These are phyloP conservation scores for Chesias legatella DNA, from an alignment of 2,888 invertebrate species.

Conservation along the genomic window DNA sequence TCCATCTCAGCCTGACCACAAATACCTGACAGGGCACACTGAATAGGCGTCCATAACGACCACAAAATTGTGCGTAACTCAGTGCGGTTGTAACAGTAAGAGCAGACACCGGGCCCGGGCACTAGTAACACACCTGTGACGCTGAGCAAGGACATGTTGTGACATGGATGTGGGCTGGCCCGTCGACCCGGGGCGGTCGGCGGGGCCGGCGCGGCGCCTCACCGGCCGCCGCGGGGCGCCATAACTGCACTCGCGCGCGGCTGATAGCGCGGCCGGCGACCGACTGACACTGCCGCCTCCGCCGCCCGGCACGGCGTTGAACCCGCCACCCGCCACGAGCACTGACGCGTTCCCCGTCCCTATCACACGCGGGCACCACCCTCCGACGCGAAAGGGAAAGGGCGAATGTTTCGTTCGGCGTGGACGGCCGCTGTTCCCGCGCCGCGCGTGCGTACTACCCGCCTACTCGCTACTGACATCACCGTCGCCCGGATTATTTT, in stretches of 20 bases:
- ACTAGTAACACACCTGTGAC: slow-evolving; percentile 71
- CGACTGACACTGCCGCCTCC: slow-evolving; percentile 42
- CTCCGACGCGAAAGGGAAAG: slow-evolving; percentile 8
- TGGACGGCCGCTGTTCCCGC: slow-evolving; percentile 25
- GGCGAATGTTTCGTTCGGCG: slow-evolving; percentile 8
- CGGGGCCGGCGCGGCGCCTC: slow-evolving; percentile 78
- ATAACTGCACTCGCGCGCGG: slow-evolving; percentile 69
- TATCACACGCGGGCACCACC: slow-evolving; percentile 1
- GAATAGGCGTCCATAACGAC: slow-evolving; percentile 55
- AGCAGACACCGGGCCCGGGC: too few species aligned
- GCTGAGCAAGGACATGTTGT: slow-evolving; percentile 80
- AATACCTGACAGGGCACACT: slow-evolving; percentile 46
- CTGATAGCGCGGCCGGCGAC: slow-evolving; percentile 72
- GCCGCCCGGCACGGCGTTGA: slow-evolving; percentile 24
- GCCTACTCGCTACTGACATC: slow-evolving; percentile 73
- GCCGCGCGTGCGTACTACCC: slow-evolving; percentile 40
- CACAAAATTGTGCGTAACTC: slow-evolving; percentile 49
- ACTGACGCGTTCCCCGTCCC: slow-evolving; percentile 6
- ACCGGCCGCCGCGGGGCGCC: slow-evolving; percentile 79
- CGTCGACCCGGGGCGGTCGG: slow-evolving; percentile 80
- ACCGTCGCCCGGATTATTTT: slow-evolving; percentile 79
- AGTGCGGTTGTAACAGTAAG: slow-evolving; percentile 44
- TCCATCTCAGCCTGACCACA: slow-evolving; percentile 32
- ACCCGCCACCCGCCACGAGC: slow-evolving; percentile 24
- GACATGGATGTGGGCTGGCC: slow-evolving; percentile 68